These are phyloP conservation scores for Aphaenogaster floridana DNA, from an alignment of 1,140 invertebrate genomes.

Conservation along the genomic window DNA sequence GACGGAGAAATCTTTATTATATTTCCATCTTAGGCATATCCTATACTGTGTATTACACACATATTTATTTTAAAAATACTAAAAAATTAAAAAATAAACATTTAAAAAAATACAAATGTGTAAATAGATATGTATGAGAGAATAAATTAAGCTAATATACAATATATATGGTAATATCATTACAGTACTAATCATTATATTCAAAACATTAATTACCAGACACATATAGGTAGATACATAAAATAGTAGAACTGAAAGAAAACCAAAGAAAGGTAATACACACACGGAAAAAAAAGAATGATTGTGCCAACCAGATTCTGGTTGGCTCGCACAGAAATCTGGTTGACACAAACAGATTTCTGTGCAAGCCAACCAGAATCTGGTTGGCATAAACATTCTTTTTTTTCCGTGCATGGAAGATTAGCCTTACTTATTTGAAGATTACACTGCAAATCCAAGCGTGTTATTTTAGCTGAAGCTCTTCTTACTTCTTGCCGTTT, in stretches of 20 bases:
- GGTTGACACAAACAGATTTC: no score
- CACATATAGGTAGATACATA: not conserved
- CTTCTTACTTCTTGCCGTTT: no score
- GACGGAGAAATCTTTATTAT: not conserved
- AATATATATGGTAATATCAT: not conserved
- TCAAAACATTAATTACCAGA: not conserved
- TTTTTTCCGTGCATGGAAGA: not conserved
- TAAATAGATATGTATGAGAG: not conserved
- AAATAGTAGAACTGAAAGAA: not conserved
- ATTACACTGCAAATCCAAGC: no score
- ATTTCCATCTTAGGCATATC: not conserved
- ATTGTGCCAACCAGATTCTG: no score
- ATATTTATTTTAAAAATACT: not conserved
- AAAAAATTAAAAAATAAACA: not conserved
- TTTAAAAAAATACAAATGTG: not conserved
- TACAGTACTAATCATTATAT: not conserved
- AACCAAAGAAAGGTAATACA: not conserved
- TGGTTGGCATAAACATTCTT: no score
- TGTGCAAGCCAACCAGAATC: no score
- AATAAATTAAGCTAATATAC: not conserved
- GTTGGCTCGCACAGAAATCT: no score
- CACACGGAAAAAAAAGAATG: no score
- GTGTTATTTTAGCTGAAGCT: no score
- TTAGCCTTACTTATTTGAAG: not conserved
- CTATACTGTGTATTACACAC: not conserved